Base-by-base conservation (phyloP, 2,797 vertebrate genomes). In the Pantherophis alleghaniensis region DNA sequence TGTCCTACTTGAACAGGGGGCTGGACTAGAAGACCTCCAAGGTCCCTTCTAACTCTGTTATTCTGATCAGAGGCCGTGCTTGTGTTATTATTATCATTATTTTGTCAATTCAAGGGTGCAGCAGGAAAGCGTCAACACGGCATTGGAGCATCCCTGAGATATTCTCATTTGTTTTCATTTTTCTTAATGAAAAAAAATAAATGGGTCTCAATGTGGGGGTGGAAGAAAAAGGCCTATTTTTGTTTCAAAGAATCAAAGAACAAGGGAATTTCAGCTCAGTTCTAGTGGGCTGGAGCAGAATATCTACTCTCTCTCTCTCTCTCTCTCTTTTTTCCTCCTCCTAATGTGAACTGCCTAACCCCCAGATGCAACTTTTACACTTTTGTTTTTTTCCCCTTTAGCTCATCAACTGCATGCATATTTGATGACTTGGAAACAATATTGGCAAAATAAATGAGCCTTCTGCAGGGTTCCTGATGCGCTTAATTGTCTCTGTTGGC, bases 351-450 rank as follows among this genome's bases (percentile, higher is more conserved):
- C 88, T 20, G 56, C 14, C 66, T 89, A 89, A 92, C 51, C 91
- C 91, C 87, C 66, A 83, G 87, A 53, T n/a, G 13, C 24, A 92
- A 47, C 56, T 51, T 89, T 89, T 18, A 2, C 32, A 10, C 66
- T 51, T 79, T 47, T 47, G 47, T 47, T 22, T 32, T 2, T 7
- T 2, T 14, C 2, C 37, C 6, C 66, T 89, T 51, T 47, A 42
- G 87, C 37, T 92, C 91, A 92, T 89, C 66, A 89, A 26, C 24
- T 22, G 59, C 87, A 89, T 89, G 91, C n/a, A 92, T 92, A 92
- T 92, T 92, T 88, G 88, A 92, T 88, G 26, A 88, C 20, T 55
- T 74, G 86, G 51, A 55, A 74, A 10, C 74, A 79, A 88, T 57
- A 88, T 74, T 5, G n/a, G 14, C 53, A 51, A 88, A 60, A 87